Base-by-base conservation (phyloP, 2,113 vertebrate genomes). In the Toxotes jaculatrix region DNA sequence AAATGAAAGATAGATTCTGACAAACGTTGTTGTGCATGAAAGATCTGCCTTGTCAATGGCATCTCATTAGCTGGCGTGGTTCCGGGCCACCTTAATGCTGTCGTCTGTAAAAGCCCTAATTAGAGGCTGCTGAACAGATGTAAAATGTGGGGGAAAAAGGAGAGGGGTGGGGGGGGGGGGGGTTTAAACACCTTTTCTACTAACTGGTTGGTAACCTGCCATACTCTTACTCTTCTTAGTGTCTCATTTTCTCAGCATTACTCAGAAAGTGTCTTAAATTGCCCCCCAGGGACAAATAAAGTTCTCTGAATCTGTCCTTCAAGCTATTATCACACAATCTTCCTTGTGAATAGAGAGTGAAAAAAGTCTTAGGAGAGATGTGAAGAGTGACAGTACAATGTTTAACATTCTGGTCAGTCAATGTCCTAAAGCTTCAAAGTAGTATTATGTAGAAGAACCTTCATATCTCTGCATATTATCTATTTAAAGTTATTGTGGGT, bases 51-150 rank as follows among this genome's bases (percentile, higher is more conserved):
- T 86, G 86, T 89, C 87, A 79, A 74, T 90, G 88, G 77, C 57
- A 77, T 90, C 89, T 91, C 93, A 92, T 92, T 93, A 91, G 83
- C 60, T 84, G 85, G 66, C 56, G 45, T 68, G 82, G 71, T 82
- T 82, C 91, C 23, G 40, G 71, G 76, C 66, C 43, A 60, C 80
- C 88, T 90, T 83, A 88, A 85, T 84, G 86, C 77, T 77, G 83
- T 51, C 42, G 82, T 86, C 77, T 84, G 71, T 62, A 80, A 79
- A 84, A 74, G 84, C 77, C 74, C 71, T 94, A 89, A 94, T 93
- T 89, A 93, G 85, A 88, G 82, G 85, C 85, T 85, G 91, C 82
- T 83, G 69, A 91, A 87, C 86, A 94, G 86, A 93, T 93, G 89
- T 87, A 78, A 77, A 67, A 77, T 80, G 57, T 7, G 13, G 53